phyloP scores from a whole-genome alignment of 2,888 invertebrate species.

The Octonoba sinensis region DNA sequence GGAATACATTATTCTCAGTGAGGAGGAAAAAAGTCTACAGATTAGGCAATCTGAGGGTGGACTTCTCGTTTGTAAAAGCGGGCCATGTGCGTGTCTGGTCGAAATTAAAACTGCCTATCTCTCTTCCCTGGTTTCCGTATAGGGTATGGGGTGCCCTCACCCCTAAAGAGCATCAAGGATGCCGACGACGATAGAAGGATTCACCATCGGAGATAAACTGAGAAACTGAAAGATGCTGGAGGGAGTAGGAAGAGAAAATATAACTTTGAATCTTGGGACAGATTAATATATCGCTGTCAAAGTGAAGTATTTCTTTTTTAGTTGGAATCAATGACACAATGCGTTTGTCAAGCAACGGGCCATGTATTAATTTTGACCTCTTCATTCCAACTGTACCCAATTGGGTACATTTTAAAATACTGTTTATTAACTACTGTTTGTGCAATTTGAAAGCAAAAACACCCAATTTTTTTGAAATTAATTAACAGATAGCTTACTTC shows the following conservation, averaged over 20 bases:
- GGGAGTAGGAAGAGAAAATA: background rate
- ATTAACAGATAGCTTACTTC: too few species aligned
- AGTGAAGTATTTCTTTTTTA: too few species aligned
- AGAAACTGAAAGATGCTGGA: conserved; percentile 26
- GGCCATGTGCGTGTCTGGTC: conserved; percentile 57
- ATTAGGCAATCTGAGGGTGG: conserved; percentile 59
- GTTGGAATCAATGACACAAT: too few species aligned
- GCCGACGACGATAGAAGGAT: conserved; percentile 53
- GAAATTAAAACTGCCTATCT: conserved; percentile 58
- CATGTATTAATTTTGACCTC: too few species aligned
- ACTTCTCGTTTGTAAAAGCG: conserved; percentile 26
- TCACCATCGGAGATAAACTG: conserved; percentile 45
- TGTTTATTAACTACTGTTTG: too few species aligned
- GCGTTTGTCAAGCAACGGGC: too few species aligned
- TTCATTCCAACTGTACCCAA: too few species aligned
- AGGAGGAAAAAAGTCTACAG: conserved; percentile 11
- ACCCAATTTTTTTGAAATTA: too few species aligned
- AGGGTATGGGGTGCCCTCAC: conserved; percentile 22
- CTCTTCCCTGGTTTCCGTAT: conserved; percentile 8
- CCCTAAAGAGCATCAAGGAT: conserved; percentile 34
- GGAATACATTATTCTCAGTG: conserved; percentile 33
- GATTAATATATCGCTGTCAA: too few species aligned
- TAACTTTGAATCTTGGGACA: too few species aligned
- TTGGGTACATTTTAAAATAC: too few species aligned
- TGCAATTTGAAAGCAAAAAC: too few species aligned